Evolutionary conservation across 2,888 invertebrate species (phyloP), one percentile per base, ranked within the genome.

Genomic region (Chrysolina haemoptera): DNA sequence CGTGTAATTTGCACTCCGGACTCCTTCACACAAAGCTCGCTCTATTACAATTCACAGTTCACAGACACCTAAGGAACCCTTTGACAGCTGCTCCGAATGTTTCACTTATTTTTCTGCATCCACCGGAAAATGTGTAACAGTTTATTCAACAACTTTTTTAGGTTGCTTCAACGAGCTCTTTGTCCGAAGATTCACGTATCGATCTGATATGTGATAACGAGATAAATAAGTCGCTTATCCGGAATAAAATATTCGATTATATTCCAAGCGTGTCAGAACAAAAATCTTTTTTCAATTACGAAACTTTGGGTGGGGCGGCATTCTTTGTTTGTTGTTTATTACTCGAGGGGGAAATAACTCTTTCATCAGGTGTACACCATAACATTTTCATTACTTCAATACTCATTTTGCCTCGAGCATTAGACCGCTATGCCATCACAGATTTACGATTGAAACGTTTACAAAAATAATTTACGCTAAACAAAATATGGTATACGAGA

Each of bases 71-170:
- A 53, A 53, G 53, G 0, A 53, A 20, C 53, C 53, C 53, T 59
- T 59, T 59, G 59, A 59, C 59, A 59, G 59, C 59, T 59, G 59
- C 59, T 59, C 27, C 35, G 27, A 59, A 35, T 59, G 59, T 59
- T 59, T 35, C 59, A 59, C 59, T 59, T 59, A 59, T 59, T 59
- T 59, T 59, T 59, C 59, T 59, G 35, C 59, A 59, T 27, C 27
- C 27, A 59, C 59, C 59, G 59, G 59, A 59, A 59, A 59, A 59
- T 27, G 59, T 59, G 27, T 35, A 22, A n/a, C 59, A 27, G 27
- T 59, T 59, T 59, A 59, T 59, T 35, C 59, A 59, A 27, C n/a
- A 27, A 14, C n/a, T 59, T 59, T 59, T 27, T 59, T 35, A 59
- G 35, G 22, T 27, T 59, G n/a, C 35, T 35, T 27, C 59, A 59